Conservation (phyloP, 1,140 invertebrate genomes). For the Physella acuta region DNA sequence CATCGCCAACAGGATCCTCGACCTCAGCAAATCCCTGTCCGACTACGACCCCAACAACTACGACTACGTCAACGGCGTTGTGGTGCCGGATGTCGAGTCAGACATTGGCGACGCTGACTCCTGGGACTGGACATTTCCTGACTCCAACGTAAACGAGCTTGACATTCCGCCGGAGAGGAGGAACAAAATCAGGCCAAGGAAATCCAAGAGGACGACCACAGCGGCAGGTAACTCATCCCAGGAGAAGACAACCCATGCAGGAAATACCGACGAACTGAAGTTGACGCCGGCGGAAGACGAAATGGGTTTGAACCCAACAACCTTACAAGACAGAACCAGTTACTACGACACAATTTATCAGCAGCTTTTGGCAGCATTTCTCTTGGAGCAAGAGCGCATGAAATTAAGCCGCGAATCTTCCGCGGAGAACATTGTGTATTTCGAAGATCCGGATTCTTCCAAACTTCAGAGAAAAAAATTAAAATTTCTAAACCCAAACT, state of each 20-base stretch:
- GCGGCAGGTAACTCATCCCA: too few relatives aligned
- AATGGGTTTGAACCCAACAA: not conserved
- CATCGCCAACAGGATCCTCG: too few relatives aligned
- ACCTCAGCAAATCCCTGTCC: not conserved
- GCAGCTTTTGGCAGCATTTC: not conserved
- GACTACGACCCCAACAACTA: not conserved
- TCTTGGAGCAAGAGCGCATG: not conserved
- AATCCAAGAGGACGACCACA: too few relatives aligned
- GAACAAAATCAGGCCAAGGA: too few relatives aligned
- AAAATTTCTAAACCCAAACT: not conserved
- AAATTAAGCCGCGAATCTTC: not conserved
- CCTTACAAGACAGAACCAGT: not conserved
- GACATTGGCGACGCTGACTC: constrained; percentile 7
- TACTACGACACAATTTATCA: not conserved
- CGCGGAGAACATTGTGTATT: not conserved
- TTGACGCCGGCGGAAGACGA: not conserved
- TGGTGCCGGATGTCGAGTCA: not conserved
- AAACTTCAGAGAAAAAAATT: not conserved
- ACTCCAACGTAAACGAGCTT: constrained; percentile 1
- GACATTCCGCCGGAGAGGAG: not conserved
- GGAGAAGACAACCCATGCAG: not conserved
- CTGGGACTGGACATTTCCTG: constrained; percentile 13
- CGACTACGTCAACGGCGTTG: too few relatives aligned
- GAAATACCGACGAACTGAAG: not conserved
- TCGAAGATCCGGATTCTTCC: not conserved